Base-by-base conservation (phyloP, 2,113 vertebrate genomes). In the Stercorarius parasiticus region DNA sequence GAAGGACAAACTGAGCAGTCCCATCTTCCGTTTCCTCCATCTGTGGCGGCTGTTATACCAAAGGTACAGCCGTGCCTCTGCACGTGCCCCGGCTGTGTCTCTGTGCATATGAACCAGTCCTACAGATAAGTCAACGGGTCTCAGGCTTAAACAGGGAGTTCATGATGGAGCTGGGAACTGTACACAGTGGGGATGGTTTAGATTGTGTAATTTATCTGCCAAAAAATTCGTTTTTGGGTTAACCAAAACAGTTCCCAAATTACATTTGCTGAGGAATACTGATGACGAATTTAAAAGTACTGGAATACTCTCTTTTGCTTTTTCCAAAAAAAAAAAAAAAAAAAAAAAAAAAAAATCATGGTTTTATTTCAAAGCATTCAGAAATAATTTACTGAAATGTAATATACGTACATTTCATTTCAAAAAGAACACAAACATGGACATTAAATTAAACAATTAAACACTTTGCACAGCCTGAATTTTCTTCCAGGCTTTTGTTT, bases 401-500 rank as follows among this genome's bases (percentile, higher is more conserved):
- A 91, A 91, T 79, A 82, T 11, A 38, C 0, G 0, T 59, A 88
- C 59, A 73, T 59, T 77, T 86, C 16, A 77, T 95, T 92, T 62
- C 27, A 82, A 86, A 93, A 94, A 82, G 82, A 95, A 92, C 59
- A 90, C 29, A 88, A 88, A 82, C 47, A 83, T 0, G 2, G 59
- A 53, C 76, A 78, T 81, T 88, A 95, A 86, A 82, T 94, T 80
- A 94, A 85, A 78, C 73, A 91, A 91, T 71, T 85, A 90, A 95
- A 83, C 59, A 92, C 26, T 93, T 45, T 49, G 26, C 42, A 67
- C 32, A 86, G 55, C 59, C 82, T 52, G 18, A 88, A 71, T 83
- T 94, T 90, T 94, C 70, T 93, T 91, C 53, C 62, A 97, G 58
- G 30, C 36, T 96, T 94, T 91, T 83, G 71, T 93, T 96, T 90